A percentile compares a stretch with the other conserved stretches of the same genome.
These are phyloP conservation scores for Torymus tubicola DNA, from an alignment of 2,888 invertebrate genomes.

Conservation along the genomic window DNA sequence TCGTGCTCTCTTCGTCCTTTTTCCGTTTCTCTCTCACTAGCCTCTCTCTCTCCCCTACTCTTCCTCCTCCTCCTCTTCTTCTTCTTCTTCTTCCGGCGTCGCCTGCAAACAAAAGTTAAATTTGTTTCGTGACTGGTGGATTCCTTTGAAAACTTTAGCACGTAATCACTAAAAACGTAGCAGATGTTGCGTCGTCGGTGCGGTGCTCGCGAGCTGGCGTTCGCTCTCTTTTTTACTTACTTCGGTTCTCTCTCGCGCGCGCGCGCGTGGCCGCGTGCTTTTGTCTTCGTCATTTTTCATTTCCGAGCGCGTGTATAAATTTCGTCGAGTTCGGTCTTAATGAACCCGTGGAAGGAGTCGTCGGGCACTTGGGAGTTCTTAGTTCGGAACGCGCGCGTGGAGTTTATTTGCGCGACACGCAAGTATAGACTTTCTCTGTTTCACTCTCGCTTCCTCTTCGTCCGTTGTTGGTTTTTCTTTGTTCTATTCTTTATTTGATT, in stretches of 20 bases:
- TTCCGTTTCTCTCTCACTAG: background rate
- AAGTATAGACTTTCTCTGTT: too few relatives aligned
- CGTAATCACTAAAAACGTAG: slow-evolving; percentile 38
- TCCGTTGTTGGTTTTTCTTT: too few relatives aligned
- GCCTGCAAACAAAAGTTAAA: slow-evolving; percentile 37
- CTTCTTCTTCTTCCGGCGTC: background rate
- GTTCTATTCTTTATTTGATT: too few relatives aligned
- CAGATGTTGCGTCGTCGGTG: slow-evolving; percentile 4
- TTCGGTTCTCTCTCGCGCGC: slow-evolving; percentile 7
- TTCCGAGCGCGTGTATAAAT: slow-evolving; percentile 6
- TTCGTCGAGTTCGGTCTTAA: slow-evolving; percentile 16
- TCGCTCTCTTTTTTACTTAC: slow-evolving; percentile 24
- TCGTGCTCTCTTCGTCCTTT: background rate
- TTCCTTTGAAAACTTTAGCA: slow-evolving; percentile 34
- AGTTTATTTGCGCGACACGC: too few relatives aligned
- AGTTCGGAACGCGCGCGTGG: too few relatives aligned
- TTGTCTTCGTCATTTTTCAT: slow-evolving; percentile 35
- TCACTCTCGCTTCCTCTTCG: too few relatives aligned
- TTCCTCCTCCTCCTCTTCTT: background rate
- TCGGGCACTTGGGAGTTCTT: too few relatives aligned
- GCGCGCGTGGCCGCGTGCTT: background rate
- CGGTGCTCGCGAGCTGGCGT: too few relatives aligned
- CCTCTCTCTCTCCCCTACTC: background rate
- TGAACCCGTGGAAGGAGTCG: background rate
- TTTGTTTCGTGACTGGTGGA: slow-evolving; percentile 44